Evolutionary conservation across 2,113 vertebrate species (phyloP), one percentile per base, ranked within the genome.

Genomic region (Pyrgilauda ruficollis): DNA sequence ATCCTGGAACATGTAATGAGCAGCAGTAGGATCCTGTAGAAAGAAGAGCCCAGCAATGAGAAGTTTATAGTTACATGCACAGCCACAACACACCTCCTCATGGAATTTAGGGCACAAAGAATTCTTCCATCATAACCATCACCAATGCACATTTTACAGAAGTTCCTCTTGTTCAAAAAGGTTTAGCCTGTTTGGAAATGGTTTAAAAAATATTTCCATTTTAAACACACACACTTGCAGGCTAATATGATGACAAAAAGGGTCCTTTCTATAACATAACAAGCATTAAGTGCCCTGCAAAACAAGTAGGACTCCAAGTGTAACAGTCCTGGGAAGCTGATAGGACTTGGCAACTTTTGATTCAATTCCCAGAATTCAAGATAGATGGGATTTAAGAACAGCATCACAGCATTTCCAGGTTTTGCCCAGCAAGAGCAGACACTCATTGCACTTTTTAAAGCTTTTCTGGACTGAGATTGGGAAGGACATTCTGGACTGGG

Each of bases 1-100:
- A 97, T 99, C 99, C 44, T 99, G 99, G 97, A 99, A 99, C 37
- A 94, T 90, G 28, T 99, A 99, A 63, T 98, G 97, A 73, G 93
- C 97, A 59, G 98, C 98, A 91, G 99, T 99, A 28, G 98, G 97
- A 88, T 99, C 99, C 99, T 99, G 93, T 7, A 72, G 70, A 43
- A 80, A 97, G 69, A 18, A 82, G 89, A 61, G 93, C 2, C 56
- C 62, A 92, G 41, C 9, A 64, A 0, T 73, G 53, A 76, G 49
- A 90, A 1, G 1, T 35, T 47, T 26, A 13, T 1, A 37, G 30
- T 30, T 43, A 63, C 0, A 6, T 10, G 46, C 27, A 53, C 17
- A 75, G 2, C 14, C 7, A 19, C 24, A 66, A 58, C 58, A 72
- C 52, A 44, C 8, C 47, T 39, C 13, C 18, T 55, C 24, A 22